phyloP scores from a whole-genome alignment of 2,113 vertebrate genomes.

The Hiodon alosoides region DNA sequence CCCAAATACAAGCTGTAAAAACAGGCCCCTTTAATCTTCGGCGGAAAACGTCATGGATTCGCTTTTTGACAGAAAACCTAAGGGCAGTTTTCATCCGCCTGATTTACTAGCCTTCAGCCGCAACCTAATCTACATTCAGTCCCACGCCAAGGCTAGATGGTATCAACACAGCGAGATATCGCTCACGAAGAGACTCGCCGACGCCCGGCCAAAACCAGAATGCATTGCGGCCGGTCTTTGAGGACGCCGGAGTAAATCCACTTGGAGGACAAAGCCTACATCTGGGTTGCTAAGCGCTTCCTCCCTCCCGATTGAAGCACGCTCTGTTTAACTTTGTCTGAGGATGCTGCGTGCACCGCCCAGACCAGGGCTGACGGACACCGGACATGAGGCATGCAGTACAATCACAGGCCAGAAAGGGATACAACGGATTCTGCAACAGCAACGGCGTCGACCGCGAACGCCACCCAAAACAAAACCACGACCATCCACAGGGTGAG shows the following conservation, averaged over 20 bases:
- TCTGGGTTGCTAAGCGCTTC: neutral
- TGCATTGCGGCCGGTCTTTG: neutral
- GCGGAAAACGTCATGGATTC: conserved; percentile 32
- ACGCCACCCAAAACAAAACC: neutral
- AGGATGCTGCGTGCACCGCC: neutral
- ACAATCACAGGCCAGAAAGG: neutral
- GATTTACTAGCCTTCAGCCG: conserved; percentile 2
- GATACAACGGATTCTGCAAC: neutral
- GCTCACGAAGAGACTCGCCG: neutral
- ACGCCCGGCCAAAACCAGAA: neutral
- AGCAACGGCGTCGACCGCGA: neutral
- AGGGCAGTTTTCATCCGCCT: conserved; percentile 3
- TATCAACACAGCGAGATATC: neutral
- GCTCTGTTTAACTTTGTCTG: neutral
- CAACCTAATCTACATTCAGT: neutral
- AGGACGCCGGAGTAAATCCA: neutral
- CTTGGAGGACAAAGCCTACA: neutral
- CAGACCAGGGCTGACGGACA: neutral
- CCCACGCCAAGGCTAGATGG: neutral
- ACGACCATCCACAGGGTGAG: neutral
- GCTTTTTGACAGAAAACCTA: conserved; percentile 34
- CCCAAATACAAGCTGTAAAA: too few relatives aligned
- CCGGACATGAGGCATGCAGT: neutral
- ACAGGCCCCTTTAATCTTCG: conserved; percentile 40
- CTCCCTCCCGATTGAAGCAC: too few relatives aligned